phyloP scores from a whole-genome alignment of 2,113 vertebrate species.

The Peromyscus californicus region DNA sequence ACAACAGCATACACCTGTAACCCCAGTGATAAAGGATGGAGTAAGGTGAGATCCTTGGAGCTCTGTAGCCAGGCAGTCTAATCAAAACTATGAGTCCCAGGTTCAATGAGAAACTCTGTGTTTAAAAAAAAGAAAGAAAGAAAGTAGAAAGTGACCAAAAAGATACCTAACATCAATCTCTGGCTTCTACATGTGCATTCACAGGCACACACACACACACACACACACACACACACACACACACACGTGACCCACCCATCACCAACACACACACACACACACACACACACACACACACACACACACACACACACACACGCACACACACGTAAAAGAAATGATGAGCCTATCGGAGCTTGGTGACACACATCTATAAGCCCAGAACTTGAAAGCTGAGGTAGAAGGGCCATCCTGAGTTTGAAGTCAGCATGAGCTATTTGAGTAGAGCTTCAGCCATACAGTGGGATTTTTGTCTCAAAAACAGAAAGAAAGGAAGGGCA shows the following conservation, averaged over 20 bases:
- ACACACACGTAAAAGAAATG: neutral
- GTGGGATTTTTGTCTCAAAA: neutral
- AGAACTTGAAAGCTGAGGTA: neutral
- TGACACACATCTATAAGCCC: neutral
- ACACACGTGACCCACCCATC: neutral
- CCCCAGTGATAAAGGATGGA: neutral
- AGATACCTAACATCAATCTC: neutral
- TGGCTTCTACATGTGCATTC: too few relatives aligned
- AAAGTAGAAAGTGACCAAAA: neutral
- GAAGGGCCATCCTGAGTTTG: too few relatives aligned
- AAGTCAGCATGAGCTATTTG: neutral
- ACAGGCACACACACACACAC: accelerated
- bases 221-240: neutral
- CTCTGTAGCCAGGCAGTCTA: neutral
- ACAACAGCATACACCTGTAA: neutral
- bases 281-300: accelerated
- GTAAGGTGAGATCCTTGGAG: neutral
- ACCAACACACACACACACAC: neutral
- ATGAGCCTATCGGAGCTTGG: neutral
- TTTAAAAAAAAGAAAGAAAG: neutral
- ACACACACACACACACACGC: accelerated
- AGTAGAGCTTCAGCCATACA: neutral
- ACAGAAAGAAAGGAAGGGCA: neutral
- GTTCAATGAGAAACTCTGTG: neutral
- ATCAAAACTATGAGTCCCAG: neutral